Evolutionary conservation across 2,797 vertebrate species (phyloP).

Genomic region (Lepilemur ruficaudatus): DNA sequence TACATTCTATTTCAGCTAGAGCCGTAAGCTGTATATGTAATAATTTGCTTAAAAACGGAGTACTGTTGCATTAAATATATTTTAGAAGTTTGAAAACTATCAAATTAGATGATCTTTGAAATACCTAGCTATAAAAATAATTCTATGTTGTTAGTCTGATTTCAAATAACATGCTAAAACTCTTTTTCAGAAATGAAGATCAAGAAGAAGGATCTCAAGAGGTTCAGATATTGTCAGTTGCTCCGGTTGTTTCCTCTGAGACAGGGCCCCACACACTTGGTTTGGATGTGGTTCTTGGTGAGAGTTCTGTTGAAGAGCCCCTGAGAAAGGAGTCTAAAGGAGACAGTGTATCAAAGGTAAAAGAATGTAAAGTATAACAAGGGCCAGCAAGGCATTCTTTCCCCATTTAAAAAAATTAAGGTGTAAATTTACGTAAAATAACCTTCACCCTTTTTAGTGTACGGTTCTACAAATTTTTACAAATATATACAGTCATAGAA

Average conservation of each 20-base stretch:
- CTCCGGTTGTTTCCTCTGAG: conserved; percentile 50
- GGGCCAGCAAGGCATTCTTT: not conserved
- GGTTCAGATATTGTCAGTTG: conserved; percentile 40
- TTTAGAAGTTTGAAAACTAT: not conserved
- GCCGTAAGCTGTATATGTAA: not conserved
- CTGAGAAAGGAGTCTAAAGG: not conserved
- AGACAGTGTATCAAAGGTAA: conserved; percentile 77
- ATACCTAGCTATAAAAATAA: not conserved
- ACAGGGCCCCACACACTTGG: not conserved
- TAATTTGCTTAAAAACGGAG: conserved; percentile 19
- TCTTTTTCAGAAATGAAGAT: conserved; percentile 76
- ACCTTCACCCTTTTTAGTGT: not conserved
- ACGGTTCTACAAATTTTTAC: not conserved
- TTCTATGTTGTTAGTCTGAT: not conserved
- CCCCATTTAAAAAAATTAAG: not conserved
- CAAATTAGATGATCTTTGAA: not conserved
- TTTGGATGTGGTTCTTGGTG: not conserved
- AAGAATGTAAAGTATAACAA: not conserved
- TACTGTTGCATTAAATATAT: not conserved
- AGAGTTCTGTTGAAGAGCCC: conserved; percentile 36
- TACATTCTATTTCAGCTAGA: not conserved
- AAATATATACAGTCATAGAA: not conserved
- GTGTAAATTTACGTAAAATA: not conserved
- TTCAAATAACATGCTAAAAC: conserved; percentile 43
- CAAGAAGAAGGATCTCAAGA: conserved; percentile 32